Evolutionary conservation across 2,888 invertebrate species (phyloP), one percentile per base, ranked within the genome.

Genomic region (Phengaris alcon): DNA sequence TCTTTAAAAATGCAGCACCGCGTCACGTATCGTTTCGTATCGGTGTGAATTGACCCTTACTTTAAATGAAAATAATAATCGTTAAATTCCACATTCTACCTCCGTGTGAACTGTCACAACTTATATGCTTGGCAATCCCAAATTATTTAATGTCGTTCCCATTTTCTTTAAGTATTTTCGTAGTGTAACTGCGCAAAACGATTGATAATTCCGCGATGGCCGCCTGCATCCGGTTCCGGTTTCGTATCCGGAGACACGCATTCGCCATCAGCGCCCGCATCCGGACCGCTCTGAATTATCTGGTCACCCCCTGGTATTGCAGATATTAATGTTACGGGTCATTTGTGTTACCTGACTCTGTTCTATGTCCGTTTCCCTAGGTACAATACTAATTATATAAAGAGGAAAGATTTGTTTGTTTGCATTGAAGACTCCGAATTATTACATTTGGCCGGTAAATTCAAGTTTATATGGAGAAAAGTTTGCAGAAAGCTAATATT

Each of bases 191-290:
- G 82, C 88, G 88, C 90, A 91, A 90, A 91, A 90, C 88, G 87
- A 85, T 90, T 91, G 92, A 91, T 90, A 90, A 91, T 88, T 82
- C 82, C 86, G 88, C 90, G 86, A 89, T 89, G 89, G 88, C 87
- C 88, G 86, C 84, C 84, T 83, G 87, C 86, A 89, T 90, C 91
- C 90, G 87, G 85, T 79, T 82, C 81, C 82, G 84, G 83, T 84
- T 72, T 52, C 86, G 51, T 13, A 90, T 92, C 92, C 92, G 89
- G 88, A 83, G 87, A 93, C 93, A 91, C 88, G 91, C 91, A 90
- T 90, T 89, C 88, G 88, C 92, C 91, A 93, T 93, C 92, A 93
- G 90, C 88, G 12, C 35, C 22, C 35, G 35, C 64, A 64, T 64
- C 64, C 64, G 64, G 64, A 35, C 35, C 35, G 64, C 59, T 59